Evolutionary conservation across 92 coral and sea anemone species (phyloP).

Genomic region (Montipora capitata): DNA sequence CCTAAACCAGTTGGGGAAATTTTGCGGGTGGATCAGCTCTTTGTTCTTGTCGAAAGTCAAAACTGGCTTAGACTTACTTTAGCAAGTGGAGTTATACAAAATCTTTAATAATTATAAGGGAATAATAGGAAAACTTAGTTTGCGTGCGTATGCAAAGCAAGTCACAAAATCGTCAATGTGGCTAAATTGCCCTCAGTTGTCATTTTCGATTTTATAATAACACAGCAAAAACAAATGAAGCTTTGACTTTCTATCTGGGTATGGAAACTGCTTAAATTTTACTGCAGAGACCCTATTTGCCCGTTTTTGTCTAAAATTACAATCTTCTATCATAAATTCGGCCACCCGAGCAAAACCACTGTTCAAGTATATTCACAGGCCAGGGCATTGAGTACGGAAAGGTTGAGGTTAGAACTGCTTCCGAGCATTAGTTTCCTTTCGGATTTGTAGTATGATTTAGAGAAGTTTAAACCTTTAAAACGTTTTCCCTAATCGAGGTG

Average conservation of each 20-base stretch:
- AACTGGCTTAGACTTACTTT: conserved; percentile 7
- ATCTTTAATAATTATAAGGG: background rate
- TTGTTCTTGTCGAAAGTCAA: background rate
- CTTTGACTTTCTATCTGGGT: background rate
- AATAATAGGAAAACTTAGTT: background rate
- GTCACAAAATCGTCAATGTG: background rate
- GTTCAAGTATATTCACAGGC: too few relatives aligned
- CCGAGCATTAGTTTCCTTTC: background rate
- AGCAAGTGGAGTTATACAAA: conserved; percentile 8
- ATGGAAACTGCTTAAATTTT: background rate
- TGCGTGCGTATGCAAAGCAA: background rate
- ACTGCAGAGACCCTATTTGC: background rate
- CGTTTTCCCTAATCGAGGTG: background rate
- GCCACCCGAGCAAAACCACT: too few relatives aligned
- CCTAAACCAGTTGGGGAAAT: background rate
- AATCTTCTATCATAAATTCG: background rate
- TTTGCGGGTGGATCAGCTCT: background rate
- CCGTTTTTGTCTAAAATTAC: background rate
- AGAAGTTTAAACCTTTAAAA: background rate
- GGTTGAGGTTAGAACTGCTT: background rate
- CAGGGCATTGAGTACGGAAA: too few relatives aligned
- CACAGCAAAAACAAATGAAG: background rate
- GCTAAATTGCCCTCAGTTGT: background rate
- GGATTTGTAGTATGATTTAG: background rate
- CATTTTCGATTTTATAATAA: background rate